phyloP scores from a whole-genome alignment of 1,140 invertebrate genomes.

The Drosophila bocqueti region DNA sequence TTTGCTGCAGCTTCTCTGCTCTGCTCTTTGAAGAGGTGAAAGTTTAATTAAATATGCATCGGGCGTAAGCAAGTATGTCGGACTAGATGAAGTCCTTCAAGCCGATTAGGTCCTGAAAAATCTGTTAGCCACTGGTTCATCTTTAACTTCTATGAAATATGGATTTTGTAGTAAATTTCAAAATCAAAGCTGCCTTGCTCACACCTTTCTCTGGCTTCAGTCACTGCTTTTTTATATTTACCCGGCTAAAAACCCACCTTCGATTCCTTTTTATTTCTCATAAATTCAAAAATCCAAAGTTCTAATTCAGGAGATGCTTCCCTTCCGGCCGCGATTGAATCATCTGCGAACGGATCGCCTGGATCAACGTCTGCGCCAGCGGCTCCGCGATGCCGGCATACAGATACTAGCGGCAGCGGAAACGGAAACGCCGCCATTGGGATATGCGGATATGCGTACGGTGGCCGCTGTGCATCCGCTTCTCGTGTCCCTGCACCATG shows the following conservation, averaged over 20 bases:
- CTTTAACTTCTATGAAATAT: too few relatives aligned
- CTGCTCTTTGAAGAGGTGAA: slow-evolving; percentile 55
- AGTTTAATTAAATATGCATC: slow-evolving; percentile 80
- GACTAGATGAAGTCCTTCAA: too few relatives aligned
- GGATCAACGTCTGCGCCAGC: slow-evolving; percentile 1
- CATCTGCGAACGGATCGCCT: background rate
- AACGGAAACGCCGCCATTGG: background rate
- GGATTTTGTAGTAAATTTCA: too few relatives aligned
- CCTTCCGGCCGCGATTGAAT: slow-evolving; percentile 18
- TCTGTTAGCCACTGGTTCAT: too few relatives aligned
- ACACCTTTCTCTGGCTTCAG: too few relatives aligned
- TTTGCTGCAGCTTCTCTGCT: background rate
- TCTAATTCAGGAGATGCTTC: background rate
- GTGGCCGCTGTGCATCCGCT: background rate
- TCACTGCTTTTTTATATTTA: too few relatives aligned
- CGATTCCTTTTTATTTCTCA: background rate
- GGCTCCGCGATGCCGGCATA: background rate
- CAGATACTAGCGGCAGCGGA: background rate
- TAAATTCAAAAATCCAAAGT: background rate
- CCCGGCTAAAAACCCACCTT: background rate
- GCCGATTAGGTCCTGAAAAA: too few relatives aligned
- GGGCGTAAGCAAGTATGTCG: slow-evolving; percentile 22
- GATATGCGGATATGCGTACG: background rate
- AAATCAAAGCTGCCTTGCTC: too few relatives aligned
- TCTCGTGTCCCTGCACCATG: background rate